Evolutionary conservation across 2,888 invertebrate genomes (phyloP), one percentile per base, ranked within the genome.

Genomic region (Melanostoma scalare): DNA sequence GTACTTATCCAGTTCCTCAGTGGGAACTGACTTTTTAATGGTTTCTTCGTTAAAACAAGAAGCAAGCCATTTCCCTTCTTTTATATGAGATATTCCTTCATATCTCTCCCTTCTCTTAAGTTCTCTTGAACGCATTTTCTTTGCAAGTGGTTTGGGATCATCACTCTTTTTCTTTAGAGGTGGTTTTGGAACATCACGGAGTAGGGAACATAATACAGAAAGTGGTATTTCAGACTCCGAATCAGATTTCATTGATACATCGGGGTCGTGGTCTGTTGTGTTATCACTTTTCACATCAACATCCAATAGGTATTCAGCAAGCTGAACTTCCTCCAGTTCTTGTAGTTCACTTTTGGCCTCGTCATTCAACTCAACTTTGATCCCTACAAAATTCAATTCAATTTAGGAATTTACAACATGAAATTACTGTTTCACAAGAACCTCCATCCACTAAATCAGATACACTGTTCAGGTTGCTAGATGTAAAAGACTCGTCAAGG

Each of bases 171-270:
- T 0, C 3, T 42, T 63, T 50, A 9, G 0, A 10, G 20, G 1
- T 38, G 0, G 31, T 6, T 30, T 38, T n/a, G 30, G 40, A 10
- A 63, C 38, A 9, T 50, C n/a, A 20, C 20, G 20, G 20, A 20
- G 20, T 20, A 20, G 20, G 20, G 20, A 20, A 20, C 20, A 20
- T 20, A 20, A 20, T 20, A 20, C 20, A 50, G 63, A 36, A 38
- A 63, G 36, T 4, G 63, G 63, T 38, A 63, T 50, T 48, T 63
- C 63, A 2, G 63, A 63, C 31, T 63, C 63, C 3, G 48, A 50
- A 6, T 63, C 63, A 30, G 10, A 48, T 36, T 61, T 44, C 3
- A 60, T 56, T 20, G 20, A 20, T 1, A 20, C 20, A 20, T 20
- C 20, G 20, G 20, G 20, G 20, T 20, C 20, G 20, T 20, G 20